Evolutionary conservation across 2,113 vertebrate species (phyloP).

Genomic region (Osmerus eperlanus): DNA sequence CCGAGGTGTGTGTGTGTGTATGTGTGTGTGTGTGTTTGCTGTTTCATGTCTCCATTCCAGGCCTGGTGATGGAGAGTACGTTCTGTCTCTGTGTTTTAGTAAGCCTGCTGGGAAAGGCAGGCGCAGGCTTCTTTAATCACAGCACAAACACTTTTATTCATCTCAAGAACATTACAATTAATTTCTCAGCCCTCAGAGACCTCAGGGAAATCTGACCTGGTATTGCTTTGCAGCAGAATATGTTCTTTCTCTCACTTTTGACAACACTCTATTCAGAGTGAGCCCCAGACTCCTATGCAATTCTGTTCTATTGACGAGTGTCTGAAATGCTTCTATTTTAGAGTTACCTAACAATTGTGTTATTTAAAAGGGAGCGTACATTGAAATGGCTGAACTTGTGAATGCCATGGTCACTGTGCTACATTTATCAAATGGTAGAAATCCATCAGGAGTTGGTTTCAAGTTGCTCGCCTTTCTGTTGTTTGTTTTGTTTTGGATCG

Average conservation of each 20-base stretch:
- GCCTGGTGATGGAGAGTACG: conserved; percentile 29
- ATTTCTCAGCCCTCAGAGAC: conserved; percentile 59
- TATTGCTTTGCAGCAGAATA: conserved; percentile 50
- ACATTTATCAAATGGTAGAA: too few species aligned
- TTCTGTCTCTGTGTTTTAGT: conserved; percentile 54
- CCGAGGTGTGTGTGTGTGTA: neutral
- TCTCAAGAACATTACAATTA: conserved; percentile 65
- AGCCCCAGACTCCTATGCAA: neutral
- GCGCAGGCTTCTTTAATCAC: conserved; percentile 60
- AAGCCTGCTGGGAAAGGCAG: conserved; percentile 59
- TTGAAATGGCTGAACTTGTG: too few species aligned
- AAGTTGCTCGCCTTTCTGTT: too few species aligned
- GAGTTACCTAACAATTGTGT: too few species aligned
- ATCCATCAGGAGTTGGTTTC: too few species aligned
- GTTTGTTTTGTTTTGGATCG: neutral
- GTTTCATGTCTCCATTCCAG: conserved; percentile 53
- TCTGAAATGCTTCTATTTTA: neutral
- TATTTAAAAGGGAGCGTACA: too few species aligned
- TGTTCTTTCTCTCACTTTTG: conserved; percentile 50
- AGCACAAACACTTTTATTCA: conserved; percentile 66
- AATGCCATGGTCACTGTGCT: too few species aligned
- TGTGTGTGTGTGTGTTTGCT: neutral
- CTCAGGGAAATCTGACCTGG: conserved; percentile 70
- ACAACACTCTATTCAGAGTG: conserved; percentile 50
- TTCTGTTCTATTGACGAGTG: neutral